Evolutionary conservation across 2,888 invertebrate genomes (phyloP), one percentile per base, ranked within the genome.

Genomic region (Baronia brevicornis): DNA sequence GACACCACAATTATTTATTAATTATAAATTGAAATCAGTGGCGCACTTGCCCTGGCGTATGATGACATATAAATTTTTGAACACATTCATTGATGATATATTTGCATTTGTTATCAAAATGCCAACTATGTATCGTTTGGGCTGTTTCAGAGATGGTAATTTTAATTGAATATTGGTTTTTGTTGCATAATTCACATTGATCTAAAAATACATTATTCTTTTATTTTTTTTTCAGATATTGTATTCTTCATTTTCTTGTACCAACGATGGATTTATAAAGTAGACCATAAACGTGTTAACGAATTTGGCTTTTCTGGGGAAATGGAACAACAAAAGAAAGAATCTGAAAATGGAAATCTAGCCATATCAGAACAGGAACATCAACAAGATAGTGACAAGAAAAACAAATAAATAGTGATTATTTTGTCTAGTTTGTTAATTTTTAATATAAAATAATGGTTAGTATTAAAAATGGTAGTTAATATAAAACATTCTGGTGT

Each of bases 51-150:
- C 99, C 3, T 99, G 99, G 99, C 89, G 99, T 39, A 99, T 99
- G 98, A 91, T 99, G 89, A 97, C 98, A 5, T 99, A 99, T 75
- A 99, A 99, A 86, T 98, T 98, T 72, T 89, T 99, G 36, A 99
- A 99, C 73, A 99, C 99, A 10, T 99, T 99, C 75, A 98, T 99
- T 56, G 99, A 99, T 84, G 99, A 99, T 73, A 96, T 99, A 56
- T 99, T 99, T 85, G 99, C 99, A 38, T 99, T 99, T 86, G 97
- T 99, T 43, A 99, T 99, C 55, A 97, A 98, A 84, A 99, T 99
- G 99, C 99, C 99, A 13, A 98, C 97, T 1, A 93, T 99, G 89
- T 99, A 99, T 65, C 89, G 98, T 50, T 74, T 99, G 55, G 98
- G 98, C 20, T 99, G 98, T 82, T 97, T 99, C 86, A 90, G 98